phyloP scores from a whole-genome alignment of 2,113 vertebrate genomes.

The Calcarius ornatus region DNA sequence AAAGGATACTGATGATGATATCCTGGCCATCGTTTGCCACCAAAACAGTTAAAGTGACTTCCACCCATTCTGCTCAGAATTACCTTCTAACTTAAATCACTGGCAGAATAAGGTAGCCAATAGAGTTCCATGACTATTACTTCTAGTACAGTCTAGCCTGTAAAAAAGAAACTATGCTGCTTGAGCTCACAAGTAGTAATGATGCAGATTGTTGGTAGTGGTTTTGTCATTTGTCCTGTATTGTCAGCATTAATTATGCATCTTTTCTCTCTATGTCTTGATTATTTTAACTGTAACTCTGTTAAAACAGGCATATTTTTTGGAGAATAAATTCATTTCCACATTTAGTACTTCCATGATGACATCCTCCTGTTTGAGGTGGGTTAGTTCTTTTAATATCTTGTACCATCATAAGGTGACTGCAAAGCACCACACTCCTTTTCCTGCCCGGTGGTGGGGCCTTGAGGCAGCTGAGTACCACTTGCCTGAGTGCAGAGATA shows the following conservation, averaged over 20 bases:
- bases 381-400: neutral
- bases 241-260: neutral
- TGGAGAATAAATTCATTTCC: neutral
- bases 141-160: neutral
- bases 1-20: neutral
- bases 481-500: neutral
- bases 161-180: neutral
- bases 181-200: neutral
- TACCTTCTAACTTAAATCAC: neutral
- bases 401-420: accelerated
- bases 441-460: too few relatives aligned
- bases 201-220: neutral
- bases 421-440: neutral
- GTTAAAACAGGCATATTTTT: neutral
- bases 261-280: neutral
- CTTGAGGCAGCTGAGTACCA: neutral
- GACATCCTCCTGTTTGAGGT: neutral
- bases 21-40: neutral
- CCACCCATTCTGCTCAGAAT: neutral
- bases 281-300: neutral
- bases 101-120: neutral
- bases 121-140: neutral
- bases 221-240: neutral
- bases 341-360: neutral
- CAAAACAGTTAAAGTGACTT: neutral